These are phyloP conservation scores for Micrasema minimum DNA, from an alignment of 1,140 invertebrate genomes.

Conservation along the genomic window DNA sequence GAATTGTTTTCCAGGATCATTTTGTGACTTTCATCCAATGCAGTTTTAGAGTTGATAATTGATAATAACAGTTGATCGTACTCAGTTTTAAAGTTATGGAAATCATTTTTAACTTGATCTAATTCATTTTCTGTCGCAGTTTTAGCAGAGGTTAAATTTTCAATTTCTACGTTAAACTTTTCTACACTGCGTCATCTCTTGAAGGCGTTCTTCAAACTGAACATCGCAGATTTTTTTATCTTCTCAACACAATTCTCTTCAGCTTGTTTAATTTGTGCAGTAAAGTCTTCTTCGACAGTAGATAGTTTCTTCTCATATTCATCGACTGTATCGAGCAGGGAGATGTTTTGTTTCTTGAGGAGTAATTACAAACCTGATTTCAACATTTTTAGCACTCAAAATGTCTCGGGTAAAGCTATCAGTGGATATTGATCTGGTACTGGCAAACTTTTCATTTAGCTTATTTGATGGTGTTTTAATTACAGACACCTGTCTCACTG, in stretches of 20 bases:
- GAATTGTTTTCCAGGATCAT: constrained; percentile 40
- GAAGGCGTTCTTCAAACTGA: background rate
- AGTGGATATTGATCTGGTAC: constrained; percentile 17
- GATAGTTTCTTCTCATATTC: background rate
- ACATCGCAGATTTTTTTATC: background rate
- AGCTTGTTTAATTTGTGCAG: background rate
- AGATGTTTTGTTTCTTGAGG: background rate
- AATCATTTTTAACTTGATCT: constrained; percentile 17
- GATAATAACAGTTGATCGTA: constrained; percentile 42
- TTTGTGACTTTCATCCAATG: constrained; percentile 45
- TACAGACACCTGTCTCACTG: constrained; percentile 15
- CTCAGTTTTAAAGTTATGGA: constrained; percentile 40
- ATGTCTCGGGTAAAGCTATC: constrained; percentile 37
- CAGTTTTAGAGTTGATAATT: constrained; percentile 44
- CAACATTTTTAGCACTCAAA: constrained; percentile 46
- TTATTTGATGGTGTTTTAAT: background rate
- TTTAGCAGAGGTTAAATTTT: background rate
- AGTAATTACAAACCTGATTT: constrained; percentile 42
- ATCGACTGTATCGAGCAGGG: background rate
- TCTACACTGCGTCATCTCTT: background rate
- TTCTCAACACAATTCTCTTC: background rate
- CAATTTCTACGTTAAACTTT: constrained; percentile 8
- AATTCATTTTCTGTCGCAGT: constrained; percentile 20
- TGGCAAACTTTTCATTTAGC: background rate
- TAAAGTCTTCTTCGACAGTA: background rate